phyloP scores from a whole-genome alignment of 2,113 vertebrate species.

The Arenaria interpres region DNA sequence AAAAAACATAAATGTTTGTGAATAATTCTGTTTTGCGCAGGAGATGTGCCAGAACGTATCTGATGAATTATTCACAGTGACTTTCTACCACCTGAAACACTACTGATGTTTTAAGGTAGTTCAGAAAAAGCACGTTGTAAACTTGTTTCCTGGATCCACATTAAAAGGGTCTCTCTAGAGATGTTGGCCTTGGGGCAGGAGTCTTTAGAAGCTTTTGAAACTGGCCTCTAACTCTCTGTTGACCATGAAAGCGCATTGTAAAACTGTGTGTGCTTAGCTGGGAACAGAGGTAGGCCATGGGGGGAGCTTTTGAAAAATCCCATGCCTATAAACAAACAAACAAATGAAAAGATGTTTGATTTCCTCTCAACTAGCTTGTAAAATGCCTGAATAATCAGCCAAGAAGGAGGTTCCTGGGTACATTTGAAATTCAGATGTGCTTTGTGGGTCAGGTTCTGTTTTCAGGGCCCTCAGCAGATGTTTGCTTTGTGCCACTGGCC shows the following conservation, averaged over 20 bases:
- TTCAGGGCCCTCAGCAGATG: neutral
- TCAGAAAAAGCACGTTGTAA: neutral
- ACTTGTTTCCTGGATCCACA: neutral
- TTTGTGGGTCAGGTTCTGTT: neutral
- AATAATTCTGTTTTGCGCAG: neutral
- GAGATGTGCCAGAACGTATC: neutral
- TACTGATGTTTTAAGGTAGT: neutral
- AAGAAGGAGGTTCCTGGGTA: neutral
- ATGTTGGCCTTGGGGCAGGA: neutral
- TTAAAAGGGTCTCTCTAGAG: neutral
- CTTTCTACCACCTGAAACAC: neutral
- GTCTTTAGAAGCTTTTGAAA: neutral
- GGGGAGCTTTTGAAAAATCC: neutral
- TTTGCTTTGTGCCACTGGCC: neutral
- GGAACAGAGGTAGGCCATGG: neutral
- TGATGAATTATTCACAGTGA: neutral
- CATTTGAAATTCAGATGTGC: neutral
- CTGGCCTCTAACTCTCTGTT: neutral
- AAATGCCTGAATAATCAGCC: neutral
- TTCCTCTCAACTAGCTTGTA: neutral
- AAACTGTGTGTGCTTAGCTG: neutral
- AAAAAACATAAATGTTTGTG: neutral
- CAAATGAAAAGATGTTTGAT: neutral
- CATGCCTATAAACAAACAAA: neutral
- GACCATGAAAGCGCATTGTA: neutral